phyloP scores from a whole-genome alignment of 2,888 invertebrate genomes.

The Meteorus colon region DNA sequence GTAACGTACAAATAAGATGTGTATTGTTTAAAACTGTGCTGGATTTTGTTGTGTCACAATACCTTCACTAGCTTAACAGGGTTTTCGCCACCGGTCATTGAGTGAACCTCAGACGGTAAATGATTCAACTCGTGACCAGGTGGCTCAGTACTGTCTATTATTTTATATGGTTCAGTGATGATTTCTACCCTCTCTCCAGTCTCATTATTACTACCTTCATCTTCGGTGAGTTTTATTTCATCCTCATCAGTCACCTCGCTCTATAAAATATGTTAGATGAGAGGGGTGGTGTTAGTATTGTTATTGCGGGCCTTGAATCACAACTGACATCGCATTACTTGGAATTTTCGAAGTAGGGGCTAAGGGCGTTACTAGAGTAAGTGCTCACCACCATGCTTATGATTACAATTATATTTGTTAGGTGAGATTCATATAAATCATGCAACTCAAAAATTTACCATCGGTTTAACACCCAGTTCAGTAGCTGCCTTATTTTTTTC shows the following conservation, averaged over 20 bases:
- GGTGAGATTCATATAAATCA: neutral
- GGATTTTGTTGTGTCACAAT: slow-evolving; percentile 40
- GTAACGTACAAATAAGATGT: neutral
- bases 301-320: neutral
- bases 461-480: neutral
- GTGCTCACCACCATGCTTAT: slow-evolving; percentile 40
- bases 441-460: neutral
- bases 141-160: slow-evolving; percentile 47
- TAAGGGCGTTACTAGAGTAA: slow-evolving; percentile 42
- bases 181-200: slow-evolving; percentile 13
- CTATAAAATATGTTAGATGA: slow-evolving; percentile 60
- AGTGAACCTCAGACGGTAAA: slow-evolving; percentile 49
- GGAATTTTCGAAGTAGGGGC: neutral
- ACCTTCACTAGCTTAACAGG: slow-evolving; percentile 52
- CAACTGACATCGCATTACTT: neutral
- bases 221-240: slow-evolving; percentile 49
- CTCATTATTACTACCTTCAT: slow-evolving; percentile 53
- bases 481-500: slow-evolving; percentile 2
- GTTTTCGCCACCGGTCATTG: slow-evolving; percentile 52
- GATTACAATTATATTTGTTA: slow-evolving; percentile 7
- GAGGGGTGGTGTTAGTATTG: slow-evolving; percentile 22
- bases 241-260: slow-evolving; percentile 54
- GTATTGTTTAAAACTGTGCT: neutral
- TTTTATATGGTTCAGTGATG: slow-evolving; percentile 44
- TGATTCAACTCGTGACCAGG: slow-evolving; percentile 50